These are phyloP conservation scores for Globodera ellingtonae DNA, from an alignment of 1,140 invertebrate species.

Conservation along the genomic window DNA sequence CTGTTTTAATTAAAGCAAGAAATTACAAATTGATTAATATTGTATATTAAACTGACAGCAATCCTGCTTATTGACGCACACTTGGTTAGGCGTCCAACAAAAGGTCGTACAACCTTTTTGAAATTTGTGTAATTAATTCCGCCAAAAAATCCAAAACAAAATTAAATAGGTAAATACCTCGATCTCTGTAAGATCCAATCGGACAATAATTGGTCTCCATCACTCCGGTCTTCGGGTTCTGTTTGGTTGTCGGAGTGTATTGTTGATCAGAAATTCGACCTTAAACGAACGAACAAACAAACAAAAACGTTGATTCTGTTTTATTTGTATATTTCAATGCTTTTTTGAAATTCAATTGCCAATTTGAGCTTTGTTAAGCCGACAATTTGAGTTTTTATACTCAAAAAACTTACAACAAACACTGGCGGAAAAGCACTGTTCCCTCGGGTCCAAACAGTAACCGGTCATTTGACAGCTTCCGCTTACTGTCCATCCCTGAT, in stretches of 20 bases:
- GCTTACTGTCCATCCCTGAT: neutral
- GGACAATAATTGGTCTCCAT: conserved; percentile 13
- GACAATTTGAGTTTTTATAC: neutral
- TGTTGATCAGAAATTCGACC: neutral
- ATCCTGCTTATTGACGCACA: neutral
- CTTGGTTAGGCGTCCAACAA: conserved; percentile 3
- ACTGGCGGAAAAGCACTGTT: neutral
- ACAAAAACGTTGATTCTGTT: neutral
- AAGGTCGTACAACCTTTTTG: neutral
- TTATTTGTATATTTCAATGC: neutral
- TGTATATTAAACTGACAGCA: neutral
- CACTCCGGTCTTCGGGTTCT: conserved; percentile 5
- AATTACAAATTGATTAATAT: neutral
- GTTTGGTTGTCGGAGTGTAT: neutral
- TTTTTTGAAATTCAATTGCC: too few species aligned
- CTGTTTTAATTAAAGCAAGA: neutral
- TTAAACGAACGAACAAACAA: neutral
- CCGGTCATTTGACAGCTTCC: conserved; percentile 1
- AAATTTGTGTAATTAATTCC: neutral
- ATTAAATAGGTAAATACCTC: neutral
- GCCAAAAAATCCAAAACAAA: neutral
- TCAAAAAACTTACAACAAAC: conserved; percentile 10
- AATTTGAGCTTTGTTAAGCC: neutral
- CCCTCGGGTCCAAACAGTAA: neutral
- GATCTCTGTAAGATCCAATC: neutral